Base-by-base conservation (phyloP, 2,888 invertebrate genomes). In the Eudemis profundana region DNA sequence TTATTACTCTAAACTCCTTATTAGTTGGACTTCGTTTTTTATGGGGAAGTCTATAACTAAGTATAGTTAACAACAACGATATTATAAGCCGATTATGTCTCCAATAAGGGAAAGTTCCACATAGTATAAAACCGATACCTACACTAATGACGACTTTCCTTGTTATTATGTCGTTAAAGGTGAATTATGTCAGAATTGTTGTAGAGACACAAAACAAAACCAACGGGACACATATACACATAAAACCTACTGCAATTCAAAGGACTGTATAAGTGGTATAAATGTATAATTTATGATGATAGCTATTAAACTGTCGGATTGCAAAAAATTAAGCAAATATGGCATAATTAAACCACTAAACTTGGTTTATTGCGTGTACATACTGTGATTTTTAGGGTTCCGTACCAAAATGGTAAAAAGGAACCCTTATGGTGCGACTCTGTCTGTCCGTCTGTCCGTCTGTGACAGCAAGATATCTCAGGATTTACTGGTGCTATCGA, bases 121-220 rank as follows among this genome's bases (percentile, higher is more conserved):
- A 29, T 29, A 50, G 23, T 42, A 50, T 47, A 56, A 57, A 63
- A 63, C 63, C 56, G 42, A 63, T 63, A 40, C 8, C 33, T 33
- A 33, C 42, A 33, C 56, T 57, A 50, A 50, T 57, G 40, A 49
- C 33, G 33, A 57, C 42, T 63, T 57, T 49, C 56, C 56, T 57
- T 23, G 49, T 40, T 56, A 36, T 57, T 63, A 50, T 42, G 62
- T 57, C 15, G 49, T 56, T 63, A 63, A 29, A 50, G 56, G 23
- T 38, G 27, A 12, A 49, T 63, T 57, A 50, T 57, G 42, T 57
- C 49, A 33, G 21, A 15, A 57, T 57, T 54, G 36, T 36, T 54
- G 21, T 21, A 12, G 38, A 40, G 21, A 17, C 7, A 44, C 33
- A 27, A 27, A 36, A 17, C 23, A 33, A 51, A 21, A 51, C 27